Percentiles rank a stretch among this genome's conserved stretches.
Conservation (phyloP, 2,797 vertebrate genomes). For the Simalia tracyae region DNA sequence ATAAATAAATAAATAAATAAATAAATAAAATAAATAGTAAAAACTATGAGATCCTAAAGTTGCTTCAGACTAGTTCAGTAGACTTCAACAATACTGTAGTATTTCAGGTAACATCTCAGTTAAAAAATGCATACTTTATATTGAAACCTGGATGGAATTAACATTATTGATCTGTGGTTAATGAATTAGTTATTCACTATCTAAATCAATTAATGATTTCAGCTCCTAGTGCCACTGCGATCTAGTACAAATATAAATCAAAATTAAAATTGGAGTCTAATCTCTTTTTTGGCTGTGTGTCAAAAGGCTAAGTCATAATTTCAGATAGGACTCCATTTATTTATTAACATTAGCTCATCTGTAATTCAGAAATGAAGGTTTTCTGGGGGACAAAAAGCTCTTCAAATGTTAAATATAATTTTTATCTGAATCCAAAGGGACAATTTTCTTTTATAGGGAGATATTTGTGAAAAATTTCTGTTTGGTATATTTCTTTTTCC, state of each 20-base stretch:
- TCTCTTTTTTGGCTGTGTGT: not conserved
- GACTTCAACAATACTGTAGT: not conserved
- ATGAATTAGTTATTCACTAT: slow-evolving; percentile 20
- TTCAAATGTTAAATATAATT: not conserved
- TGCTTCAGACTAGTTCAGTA: not conserved
- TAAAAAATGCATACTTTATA: not conserved
- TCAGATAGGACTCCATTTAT: not conserved
- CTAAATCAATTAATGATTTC: slow-evolving; percentile 20
- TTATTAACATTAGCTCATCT: not conserved
- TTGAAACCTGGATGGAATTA: slow-evolving; percentile 1
- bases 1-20: no score
- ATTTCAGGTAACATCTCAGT: not conserved
- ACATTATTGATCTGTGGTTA: slow-evolving; percentile 16
- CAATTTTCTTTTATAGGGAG: not conserved
- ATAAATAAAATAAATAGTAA: not conserved
- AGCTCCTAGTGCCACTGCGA: not conserved
- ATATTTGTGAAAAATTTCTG: not conserved
- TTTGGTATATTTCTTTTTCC: not conserved
- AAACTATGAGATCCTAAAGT: not conserved
- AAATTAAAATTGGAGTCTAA: not conserved
- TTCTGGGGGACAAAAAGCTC: not conserved
- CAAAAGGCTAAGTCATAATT: not conserved
- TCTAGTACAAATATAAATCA: not conserved
- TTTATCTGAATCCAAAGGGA: not conserved
- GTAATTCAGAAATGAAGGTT: not conserved